These are phyloP conservation scores for Triplophysa bombifrons DNA, from an alignment of 2,797 vertebrate genomes.

Conservation along the genomic window DNA sequence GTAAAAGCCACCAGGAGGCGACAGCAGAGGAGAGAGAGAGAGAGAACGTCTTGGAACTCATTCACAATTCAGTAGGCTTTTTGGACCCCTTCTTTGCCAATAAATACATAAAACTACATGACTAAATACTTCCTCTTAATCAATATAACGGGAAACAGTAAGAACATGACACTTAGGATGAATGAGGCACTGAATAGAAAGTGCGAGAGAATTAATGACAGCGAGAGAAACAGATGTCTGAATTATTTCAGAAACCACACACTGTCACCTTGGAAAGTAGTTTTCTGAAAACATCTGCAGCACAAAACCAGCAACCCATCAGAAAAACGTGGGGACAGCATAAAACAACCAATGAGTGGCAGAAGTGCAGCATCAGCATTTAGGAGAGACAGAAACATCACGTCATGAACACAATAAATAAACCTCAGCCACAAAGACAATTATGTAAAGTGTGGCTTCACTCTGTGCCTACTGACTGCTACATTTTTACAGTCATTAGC, in stretches of 20 bases:
- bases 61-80: too few relatives aligned
- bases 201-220: not conserved
- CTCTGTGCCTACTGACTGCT: not conserved
- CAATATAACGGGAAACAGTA: too few relatives aligned
- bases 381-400: conserved; percentile 20
- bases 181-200: not conserved
- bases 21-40: too few relatives aligned
- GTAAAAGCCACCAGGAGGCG: too few relatives aligned
- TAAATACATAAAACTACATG: too few relatives aligned
- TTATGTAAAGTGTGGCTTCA: conserved; percentile 8
- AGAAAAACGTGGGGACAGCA: not conserved
- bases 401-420: conserved; percentile 2
- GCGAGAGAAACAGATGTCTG: not conserved
- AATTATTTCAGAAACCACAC: not conserved
- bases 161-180: not conserved
- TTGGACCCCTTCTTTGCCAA: too few relatives aligned
- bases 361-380: conserved; percentile 23
- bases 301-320: not conserved
- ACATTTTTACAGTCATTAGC: conserved; percentile 4
- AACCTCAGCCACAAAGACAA: conserved; percentile 18
- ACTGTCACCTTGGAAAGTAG: not conserved
- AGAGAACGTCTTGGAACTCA: too few relatives aligned
- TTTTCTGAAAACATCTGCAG: not conserved
- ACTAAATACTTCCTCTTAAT: too few relatives aligned
- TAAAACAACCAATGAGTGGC: conserved; percentile 19